Evolutionary conservation across 2,113 vertebrate genomes (phyloP), one percentile per base, ranked within the genome.

Genomic region (Egretta garzetta): DNA sequence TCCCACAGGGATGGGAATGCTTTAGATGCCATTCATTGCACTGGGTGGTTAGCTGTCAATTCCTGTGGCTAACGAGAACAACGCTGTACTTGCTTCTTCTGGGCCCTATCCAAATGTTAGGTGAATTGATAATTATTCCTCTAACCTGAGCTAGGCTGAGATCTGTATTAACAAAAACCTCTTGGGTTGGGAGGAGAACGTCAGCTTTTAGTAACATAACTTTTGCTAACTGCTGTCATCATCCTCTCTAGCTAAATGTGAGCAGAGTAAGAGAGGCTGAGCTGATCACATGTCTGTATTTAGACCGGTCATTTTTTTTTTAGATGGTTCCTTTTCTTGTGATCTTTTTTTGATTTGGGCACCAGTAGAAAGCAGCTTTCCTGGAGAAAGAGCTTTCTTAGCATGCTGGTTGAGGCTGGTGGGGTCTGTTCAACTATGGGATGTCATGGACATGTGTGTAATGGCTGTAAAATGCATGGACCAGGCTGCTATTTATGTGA

Each of bases 401-500:
- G 33, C 7, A 3, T 35, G 39, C 70, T 77, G 86, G 37, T 86
- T 96, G 93, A 86, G 91, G 91, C 86, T 96, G 74, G 45, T 76
- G 32, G 10, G 79, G 71, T 96, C 91, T 97, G 70, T 96, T 97
- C 12, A 32, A 50, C 87, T 63, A 30, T 6, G 8, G 83, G 92
- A 85, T 96, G 87, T 97, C 96, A 95, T 89, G 89, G 95, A 18
- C 27, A 28, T 56, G 22, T 27, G 18, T 80, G 32, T 82, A 86
- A 45, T 81, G 97, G 93, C 96, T 98, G 91, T 97, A 96, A 98
- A 97, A 90, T 59, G 64, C 56, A 14, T 8, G 22, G 64, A 16
- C 62, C 53, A 14, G 83, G 80, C 88, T 93, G 63, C 47, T 84
- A 10, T 71, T 91, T 53, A 12, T 75, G 68, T 75, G 89, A 73